Conservation (phyloP, 2,113 vertebrate genomes). For the Crotalus helleri region DNA sequence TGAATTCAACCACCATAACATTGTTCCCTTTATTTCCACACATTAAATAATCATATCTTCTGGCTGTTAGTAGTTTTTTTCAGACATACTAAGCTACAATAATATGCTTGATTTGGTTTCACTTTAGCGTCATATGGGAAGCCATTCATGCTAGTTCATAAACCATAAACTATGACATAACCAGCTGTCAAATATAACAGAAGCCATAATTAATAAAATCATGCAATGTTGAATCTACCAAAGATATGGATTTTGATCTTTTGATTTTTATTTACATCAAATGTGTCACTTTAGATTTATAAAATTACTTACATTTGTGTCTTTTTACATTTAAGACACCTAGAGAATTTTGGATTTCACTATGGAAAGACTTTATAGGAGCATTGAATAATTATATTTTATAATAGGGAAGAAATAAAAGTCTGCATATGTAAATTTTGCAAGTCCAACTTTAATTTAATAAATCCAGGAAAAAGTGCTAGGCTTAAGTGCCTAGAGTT, state of each 20-base stretch:
- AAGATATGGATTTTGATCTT: neutral
- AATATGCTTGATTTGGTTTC: neutral
- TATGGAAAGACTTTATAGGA: neutral
- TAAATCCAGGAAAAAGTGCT: neutral
- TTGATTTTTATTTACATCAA: neutral
- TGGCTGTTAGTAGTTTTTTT: neutral
- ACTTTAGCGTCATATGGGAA: neutral
- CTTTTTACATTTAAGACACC: neutral
- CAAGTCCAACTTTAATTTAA: neutral
- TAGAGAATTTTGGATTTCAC: neutral
- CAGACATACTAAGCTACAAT: neutral
- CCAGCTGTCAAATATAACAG: neutral
- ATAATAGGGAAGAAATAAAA: slow-evolving; percentile 17
- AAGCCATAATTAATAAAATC: neutral
- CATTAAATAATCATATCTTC: neutral
- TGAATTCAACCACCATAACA: neutral
- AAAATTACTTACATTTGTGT: neutral
- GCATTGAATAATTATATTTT: neutral
- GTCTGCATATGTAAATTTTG: neutral
- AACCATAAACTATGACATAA: neutral
- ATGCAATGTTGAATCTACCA: neutral
- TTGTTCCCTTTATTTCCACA: neutral
- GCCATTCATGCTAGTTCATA: neutral
- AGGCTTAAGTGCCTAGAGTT: neutral
- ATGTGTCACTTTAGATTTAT: neutral